These are phyloP conservation scores for Ophiodon elongatus DNA, from an alignment of 2,113 vertebrate species.

Conservation along the genomic window DNA sequence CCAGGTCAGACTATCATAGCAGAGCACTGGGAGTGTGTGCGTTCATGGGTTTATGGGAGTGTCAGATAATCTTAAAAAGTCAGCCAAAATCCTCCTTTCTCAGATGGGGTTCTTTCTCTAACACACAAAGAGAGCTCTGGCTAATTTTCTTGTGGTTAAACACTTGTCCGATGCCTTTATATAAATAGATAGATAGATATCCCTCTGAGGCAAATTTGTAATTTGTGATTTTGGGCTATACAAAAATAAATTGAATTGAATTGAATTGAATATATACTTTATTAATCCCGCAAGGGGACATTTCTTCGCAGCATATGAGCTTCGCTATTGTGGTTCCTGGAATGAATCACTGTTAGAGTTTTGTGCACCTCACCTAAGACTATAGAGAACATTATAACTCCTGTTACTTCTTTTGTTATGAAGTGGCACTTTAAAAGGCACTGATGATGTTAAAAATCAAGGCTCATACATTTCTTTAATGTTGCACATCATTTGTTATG, in stretches of 20 bases:
- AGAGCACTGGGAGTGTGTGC: conserved; percentile 28
- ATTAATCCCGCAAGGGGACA: too few relatives aligned
- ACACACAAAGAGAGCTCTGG: background rate
- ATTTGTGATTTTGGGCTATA: too few relatives aligned
- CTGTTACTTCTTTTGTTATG: background rate
- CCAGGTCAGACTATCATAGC: conserved; percentile 51
- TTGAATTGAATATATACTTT: too few relatives aligned
- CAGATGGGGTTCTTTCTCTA: background rate
- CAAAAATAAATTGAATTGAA: too few relatives aligned
- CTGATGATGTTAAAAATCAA: background rate
- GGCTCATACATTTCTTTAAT: background rate
- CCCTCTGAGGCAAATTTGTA: too few relatives aligned
- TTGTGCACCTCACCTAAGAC: background rate
- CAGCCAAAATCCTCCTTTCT: conserved; percentile 13
- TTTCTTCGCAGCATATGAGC: too few relatives aligned
- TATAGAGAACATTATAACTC: background rate
- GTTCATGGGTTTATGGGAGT: conserved; percentile 41
- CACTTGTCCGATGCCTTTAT: background rate
- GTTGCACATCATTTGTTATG: background rate
- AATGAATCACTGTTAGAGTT: background rate
- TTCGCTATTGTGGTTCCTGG: background rate
- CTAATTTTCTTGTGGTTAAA: background rate
- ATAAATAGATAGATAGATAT: too few relatives aligned
- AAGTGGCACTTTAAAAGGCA: background rate
- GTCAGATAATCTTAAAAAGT: conserved; percentile 50